These are phyloP conservation scores for Coendou prehensilis DNA, from an alignment of 2,797 vertebrate species.

Conservation along the genomic window DNA sequence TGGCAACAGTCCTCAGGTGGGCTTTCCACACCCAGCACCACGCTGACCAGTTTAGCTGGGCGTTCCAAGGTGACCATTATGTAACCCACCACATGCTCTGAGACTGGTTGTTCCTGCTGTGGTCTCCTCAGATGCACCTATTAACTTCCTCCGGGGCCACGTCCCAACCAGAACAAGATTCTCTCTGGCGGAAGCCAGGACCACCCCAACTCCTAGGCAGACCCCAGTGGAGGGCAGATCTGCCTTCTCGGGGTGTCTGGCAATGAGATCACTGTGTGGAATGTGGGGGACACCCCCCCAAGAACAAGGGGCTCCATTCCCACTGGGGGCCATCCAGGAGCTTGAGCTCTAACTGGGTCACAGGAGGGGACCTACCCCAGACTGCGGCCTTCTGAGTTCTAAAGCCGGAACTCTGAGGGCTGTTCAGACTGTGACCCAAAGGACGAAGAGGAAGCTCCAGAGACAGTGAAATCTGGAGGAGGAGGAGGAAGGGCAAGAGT, in stretches of 20 bases:
- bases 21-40: background rate
- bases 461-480: background rate
- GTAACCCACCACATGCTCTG: background rate
- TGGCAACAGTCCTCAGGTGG: background rate
- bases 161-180: background rate
- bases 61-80: background rate
- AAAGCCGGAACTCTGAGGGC: background rate
- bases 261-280: background rate
- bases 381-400: background rate
- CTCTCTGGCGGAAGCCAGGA: background rate
- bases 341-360: background rate
- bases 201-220: background rate
- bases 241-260: background rate
- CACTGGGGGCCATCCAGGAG: background rate
- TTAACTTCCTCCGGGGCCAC: background rate
- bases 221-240: background rate
- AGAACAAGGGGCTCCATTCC: rapidly evolving
- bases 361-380: background rate
- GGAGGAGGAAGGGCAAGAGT: rapidly evolving
- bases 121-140: background rate
- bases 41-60: background rate
- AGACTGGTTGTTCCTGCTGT: background rate
- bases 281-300: too few relatives aligned
- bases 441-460: background rate
- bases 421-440: background rate